Percentiles rank a stretch among this genome's conserved stretches.
These are phyloP conservation scores for Gibbula magus DNA, from an alignment of 2,888 invertebrate species.

Conservation along the genomic window DNA sequence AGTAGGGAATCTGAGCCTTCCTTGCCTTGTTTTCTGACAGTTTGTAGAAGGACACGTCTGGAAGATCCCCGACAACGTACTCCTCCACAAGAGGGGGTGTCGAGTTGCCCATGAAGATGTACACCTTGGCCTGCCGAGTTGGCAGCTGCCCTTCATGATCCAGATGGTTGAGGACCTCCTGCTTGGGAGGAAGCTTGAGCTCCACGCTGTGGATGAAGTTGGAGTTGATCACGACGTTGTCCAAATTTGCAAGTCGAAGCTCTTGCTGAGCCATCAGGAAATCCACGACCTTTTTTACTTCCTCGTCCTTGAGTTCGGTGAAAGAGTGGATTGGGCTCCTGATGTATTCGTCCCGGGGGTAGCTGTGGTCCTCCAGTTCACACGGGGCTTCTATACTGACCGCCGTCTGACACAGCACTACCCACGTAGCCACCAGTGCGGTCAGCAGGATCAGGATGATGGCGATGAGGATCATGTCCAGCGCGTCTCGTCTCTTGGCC, in stretches of 20 bases:
- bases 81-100: constrained; percentile 62
- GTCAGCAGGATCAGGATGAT: constrained; percentile 21
- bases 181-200: constrained; percentile 55
- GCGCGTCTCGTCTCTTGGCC: neutral
- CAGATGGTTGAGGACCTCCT: constrained; percentile 52
- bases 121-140: constrained; percentile 55
- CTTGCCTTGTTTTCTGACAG: constrained; percentile 47
- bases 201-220: constrained; percentile 67
- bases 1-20: constrained; percentile 60
- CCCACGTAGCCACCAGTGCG: constrained; percentile 25
- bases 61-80: constrained; percentile 62
- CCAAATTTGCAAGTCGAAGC: constrained; percentile 48
- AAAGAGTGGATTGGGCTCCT: constrained; percentile 48
- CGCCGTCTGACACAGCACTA: constrained; percentile 12
- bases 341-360: constrained; percentile 29
- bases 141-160: constrained; percentile 51
- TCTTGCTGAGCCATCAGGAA: constrained; percentile 46
- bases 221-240: constrained; percentile 47
- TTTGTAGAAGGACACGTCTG: constrained; percentile 47
- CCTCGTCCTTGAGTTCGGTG: constrained; percentile 51
- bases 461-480: neutral
- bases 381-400: neutral
- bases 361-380: neutral
- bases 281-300: constrained; percentile 51
- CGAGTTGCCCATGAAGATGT: constrained; percentile 59